phyloP scores from a whole-genome alignment of 37 sponge, comb jelly and placozoan species.

The Cliona cf. orientalis region DNA sequence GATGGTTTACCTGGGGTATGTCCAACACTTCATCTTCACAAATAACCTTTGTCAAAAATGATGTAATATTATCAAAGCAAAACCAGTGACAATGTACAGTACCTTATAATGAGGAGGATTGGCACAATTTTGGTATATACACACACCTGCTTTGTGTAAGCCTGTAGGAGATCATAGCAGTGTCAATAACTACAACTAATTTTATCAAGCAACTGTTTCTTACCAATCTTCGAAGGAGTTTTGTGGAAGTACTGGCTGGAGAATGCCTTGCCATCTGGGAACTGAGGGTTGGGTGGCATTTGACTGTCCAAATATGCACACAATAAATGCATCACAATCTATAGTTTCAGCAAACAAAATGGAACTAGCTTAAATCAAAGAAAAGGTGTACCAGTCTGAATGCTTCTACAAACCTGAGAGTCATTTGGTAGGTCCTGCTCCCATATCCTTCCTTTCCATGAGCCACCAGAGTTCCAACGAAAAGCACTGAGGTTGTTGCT shows the following conservation, averaged over 20 bases:
- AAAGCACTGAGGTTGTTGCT: slow-evolving; percentile 64
- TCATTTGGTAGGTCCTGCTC: slow-evolving; percentile 88
- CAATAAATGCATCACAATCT: slow-evolving; percentile 85
- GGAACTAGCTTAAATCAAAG: background rate
- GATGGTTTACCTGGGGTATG: no score
- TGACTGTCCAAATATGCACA: slow-evolving; percentile 86
- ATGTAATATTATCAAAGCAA: no score
- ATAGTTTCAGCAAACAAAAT: background rate
- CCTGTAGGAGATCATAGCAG: slow-evolving; percentile 36
- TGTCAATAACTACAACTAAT: background rate
- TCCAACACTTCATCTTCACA: no score
- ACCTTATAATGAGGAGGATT: slow-evolving; percentile 90
- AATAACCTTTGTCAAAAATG: no score
- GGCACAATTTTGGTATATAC: slow-evolving; percentile 69
- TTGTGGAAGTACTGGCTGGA: slow-evolving; percentile 79
- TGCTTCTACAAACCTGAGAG: slow-evolving; percentile 59
- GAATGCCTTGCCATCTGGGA: slow-evolving; percentile 81
- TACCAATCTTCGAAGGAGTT: slow-evolving; percentile 78
- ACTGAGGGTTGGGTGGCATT: slow-evolving; percentile 78
- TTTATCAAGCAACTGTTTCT: background rate
- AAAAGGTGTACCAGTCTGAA: background rate
- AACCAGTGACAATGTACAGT: no score
- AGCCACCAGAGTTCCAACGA: slow-evolving; percentile 84
- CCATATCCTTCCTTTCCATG: slow-evolving; percentile 80
- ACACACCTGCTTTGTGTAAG: slow-evolving; percentile 52